A percentile compares a stretch with the other conserved stretches of the same genome.
phyloP scores from a whole-genome alignment of 2,888 invertebrate species.

The Trachelus tabidus region DNA sequence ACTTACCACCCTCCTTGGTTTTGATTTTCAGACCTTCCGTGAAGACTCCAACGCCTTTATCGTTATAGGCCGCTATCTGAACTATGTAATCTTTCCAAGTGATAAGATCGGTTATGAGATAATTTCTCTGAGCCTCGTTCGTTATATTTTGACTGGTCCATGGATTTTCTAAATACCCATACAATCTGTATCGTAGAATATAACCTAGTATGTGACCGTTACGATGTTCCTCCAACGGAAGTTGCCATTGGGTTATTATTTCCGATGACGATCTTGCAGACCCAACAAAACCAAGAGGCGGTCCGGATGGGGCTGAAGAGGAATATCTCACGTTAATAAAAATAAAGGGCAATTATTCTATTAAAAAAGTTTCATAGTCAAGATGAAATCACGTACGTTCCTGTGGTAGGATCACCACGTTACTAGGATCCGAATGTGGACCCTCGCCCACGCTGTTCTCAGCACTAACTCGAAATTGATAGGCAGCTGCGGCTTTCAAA shows the following conservation, averaged over 20 bases:
- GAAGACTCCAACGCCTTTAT: constrained; percentile 94
- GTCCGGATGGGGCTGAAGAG: constrained; percentile 89
- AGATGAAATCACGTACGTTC: constrained; percentile 78
- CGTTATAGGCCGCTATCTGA: constrained; percentile 96
- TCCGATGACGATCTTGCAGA: constrained; percentile 94
- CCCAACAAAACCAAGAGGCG: constrained; percentile 94
- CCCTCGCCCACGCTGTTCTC: constrained; percentile 97
- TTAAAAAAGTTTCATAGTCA: constrained; percentile 10
- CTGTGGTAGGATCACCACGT: constrained; percentile 91
- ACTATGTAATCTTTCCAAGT: constrained; percentile 98
- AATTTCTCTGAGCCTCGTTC: constrained; percentile 91
- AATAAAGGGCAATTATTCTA: constrained; percentile 8
- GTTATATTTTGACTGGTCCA: constrained; percentile 94
- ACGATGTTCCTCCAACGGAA: constrained; percentile 92
- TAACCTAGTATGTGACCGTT: constrained; percentile 97
- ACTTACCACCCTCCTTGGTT: constrained; percentile 88
- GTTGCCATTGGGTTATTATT: constrained; percentile 97
- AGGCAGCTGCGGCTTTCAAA: constrained; percentile 93
- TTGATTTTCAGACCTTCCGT: constrained; percentile 92
- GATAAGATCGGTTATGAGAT: constrained; percentile 90
- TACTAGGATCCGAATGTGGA: constrained; percentile 88
- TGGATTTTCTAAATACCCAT: constrained; percentile 91
- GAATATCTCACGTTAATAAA: background rate
- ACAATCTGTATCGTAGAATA: constrained; percentile 89
- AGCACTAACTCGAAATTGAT: constrained; percentile 97